Percentiles rank a stretch among this genome's conserved stretches.
phyloP scores from a whole-genome alignment of 92 coral and sea anemone genomes.

The Zoanthus sansibaricus region DNA sequence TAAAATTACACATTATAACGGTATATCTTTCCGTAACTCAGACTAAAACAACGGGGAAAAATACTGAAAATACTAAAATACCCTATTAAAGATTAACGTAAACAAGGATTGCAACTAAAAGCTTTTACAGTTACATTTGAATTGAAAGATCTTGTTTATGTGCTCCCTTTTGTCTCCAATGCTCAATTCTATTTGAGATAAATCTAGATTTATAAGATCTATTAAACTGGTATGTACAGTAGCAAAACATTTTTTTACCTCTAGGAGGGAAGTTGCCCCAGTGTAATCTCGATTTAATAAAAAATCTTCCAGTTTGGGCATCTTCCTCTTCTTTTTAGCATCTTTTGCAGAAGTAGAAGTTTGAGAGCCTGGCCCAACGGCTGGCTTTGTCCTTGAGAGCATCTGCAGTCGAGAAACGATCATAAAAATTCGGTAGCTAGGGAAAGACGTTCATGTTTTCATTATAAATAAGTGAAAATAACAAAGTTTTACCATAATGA shows the following conservation, averaged over 20 bases:
- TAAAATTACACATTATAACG: too few species aligned
- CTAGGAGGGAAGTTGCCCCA: constrained; percentile 91
- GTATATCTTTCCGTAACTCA: too few species aligned
- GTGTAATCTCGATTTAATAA: constrained; percentile 90
- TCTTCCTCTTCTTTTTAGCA: constrained; percentile 90
- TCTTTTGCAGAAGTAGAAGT: constrained; percentile 93
- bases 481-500: constrained; percentile 70
- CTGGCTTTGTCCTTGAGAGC: constrained; percentile 99
- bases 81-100: background rate
- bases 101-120: background rate
- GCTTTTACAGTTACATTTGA: background rate
- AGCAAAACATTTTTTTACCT: constrained; percentile 56
- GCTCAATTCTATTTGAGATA: background rate
- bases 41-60: background rate
- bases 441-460: constrained; percentile 37
- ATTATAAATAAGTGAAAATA: background rate
- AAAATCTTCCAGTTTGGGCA: constrained; percentile 94
- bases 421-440: constrained; percentile 23
- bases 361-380: constrained; percentile 99
- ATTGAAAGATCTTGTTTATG: background rate
- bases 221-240: too few species aligned
- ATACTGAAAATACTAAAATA: background rate
- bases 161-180: background rate
- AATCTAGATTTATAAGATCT: background rate
- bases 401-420: constrained; percentile 59